Evolutionary conservation across 2,113 vertebrate genomes (phyloP).

Genomic region (Chauna torquata): DNA sequence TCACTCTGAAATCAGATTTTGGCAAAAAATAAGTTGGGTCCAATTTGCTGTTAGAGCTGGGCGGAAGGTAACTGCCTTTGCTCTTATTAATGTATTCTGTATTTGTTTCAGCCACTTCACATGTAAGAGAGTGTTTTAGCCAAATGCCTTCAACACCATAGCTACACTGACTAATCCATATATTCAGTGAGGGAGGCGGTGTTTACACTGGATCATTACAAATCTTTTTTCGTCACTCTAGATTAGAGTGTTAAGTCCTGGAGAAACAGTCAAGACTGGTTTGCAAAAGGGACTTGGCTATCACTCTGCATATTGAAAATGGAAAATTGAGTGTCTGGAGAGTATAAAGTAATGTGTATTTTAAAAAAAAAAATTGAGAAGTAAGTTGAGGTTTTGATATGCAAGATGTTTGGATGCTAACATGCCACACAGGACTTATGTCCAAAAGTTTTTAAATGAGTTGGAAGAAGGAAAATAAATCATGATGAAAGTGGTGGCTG

Average conservation of each 20-base stretch:
- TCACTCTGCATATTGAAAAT: not conserved
- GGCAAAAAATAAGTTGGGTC: not conserved
- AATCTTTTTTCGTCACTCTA: not conserved
- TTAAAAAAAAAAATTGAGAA: not conserved
- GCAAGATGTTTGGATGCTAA: not conserved
- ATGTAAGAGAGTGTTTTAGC: not conserved
- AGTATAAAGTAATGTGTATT: fast-evolving
- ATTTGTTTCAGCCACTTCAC: not conserved
- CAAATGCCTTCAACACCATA: not conserved
- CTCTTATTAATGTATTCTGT: fast-evolving
- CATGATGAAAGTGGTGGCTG: not conserved
- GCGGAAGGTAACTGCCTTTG: not conserved
- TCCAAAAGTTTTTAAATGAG: not conserved
- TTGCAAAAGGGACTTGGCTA: not conserved
- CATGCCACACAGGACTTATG: not conserved
- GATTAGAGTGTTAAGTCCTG: not conserved
- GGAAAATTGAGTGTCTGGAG: not conserved
- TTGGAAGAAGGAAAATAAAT: not conserved
- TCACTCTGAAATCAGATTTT: not conserved
- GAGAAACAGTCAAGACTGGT: not conserved
- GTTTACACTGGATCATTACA: not conserved
- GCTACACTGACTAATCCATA: too few relatives aligned
- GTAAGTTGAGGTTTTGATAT: not conserved
- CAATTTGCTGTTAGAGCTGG: not conserved
- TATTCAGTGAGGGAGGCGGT: fast-evolving